Percentiles rank a stretch among this genome's conserved stretches.
Evolutionary conservation across 2,888 invertebrate species (phyloP).

Genomic region (Oxystoma pomonae): DNA sequence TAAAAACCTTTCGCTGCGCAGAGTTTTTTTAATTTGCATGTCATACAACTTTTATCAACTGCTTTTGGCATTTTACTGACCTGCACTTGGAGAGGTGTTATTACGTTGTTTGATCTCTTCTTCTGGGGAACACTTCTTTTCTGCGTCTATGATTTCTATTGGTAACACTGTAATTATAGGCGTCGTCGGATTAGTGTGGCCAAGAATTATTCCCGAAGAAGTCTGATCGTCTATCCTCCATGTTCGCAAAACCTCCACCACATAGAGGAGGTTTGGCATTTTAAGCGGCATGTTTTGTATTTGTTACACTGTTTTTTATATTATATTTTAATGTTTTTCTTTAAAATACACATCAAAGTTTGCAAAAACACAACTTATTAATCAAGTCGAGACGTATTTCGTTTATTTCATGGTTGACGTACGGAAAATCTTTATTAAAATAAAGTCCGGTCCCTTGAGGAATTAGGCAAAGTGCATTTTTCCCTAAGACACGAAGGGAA

Average conservation of each 20-base stretch:
- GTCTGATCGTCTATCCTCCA: conserved; percentile 41
- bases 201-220: conserved; percentile 11
- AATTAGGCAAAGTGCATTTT: background rate
- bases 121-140: conserved; percentile 22
- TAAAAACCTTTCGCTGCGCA: too few relatives aligned
- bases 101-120: background rate
- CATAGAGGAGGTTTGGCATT: conserved; percentile 38
- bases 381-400: too few relatives aligned
- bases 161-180: conserved; percentile 43
- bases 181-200: conserved; percentile 31
- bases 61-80: too few relatives aligned
- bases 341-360: too few relatives aligned
- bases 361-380: too few relatives aligned
- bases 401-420: too few relatives aligned
- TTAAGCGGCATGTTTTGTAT: conserved; percentile 2
- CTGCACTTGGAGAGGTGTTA: too few relatives aligned
- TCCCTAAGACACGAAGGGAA: background rate
- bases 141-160: conserved; percentile 32
- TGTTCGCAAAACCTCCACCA: conserved; percentile 35
- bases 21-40: too few relatives aligned
- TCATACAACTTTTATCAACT: too few relatives aligned
- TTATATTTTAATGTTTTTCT: background rate
- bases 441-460: background rate
- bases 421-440: too few relatives aligned
- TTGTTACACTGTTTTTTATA: background rate